Evolutionary conservation across 2,888 invertebrate species (phyloP), one percentile per base, ranked within the genome.

Genomic region (Laspeyria flexula): DNA sequence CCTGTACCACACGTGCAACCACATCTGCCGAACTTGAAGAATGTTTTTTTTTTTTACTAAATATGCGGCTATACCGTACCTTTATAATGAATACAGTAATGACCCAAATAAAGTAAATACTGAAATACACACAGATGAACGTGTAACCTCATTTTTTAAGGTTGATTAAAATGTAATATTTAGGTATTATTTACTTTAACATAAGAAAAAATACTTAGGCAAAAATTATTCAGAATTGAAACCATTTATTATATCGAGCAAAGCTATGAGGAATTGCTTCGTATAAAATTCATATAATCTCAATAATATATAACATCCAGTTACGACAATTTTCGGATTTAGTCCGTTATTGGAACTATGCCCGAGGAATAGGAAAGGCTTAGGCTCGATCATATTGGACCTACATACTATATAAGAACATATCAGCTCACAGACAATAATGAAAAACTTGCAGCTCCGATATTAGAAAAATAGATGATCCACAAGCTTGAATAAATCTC

Each of bases 1-100:
- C 59, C 51, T 42, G 42, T 41, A 56, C 43, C 50, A 71, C 77
- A 77, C 77, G 76, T 79, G 79, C 65, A 66, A 39, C 53, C 47
- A 51, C 75, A 74, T 69, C 73, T 79, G 73, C 63, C 37, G 34
- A 33, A 11, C 29, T 33, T 27, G 16, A 42, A 49, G 21, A 18
- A 29, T 33, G 21, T 11, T 9, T 3, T 18, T 46, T 47, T 47
- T 35, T 30, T 29, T 49, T 30, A 29, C 16, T 25, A 33, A 46
- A 43, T 37, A 12, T 39, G 33, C 13, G 0, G 25, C 31, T 15
- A 25, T 38, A 6, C 13, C 4, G 18, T 34, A 16, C 18, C 7
- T 6, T 5, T 1, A 7, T 7, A 25, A 25, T 25, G 1, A 21
- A 21, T 21, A 21, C 21, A 5, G 3, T 21, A 5, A 21, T 21